Evolutionary conservation across 2,797 vertebrate species (phyloP).

Genomic region (Acipenser oxyrinchus): DNA sequence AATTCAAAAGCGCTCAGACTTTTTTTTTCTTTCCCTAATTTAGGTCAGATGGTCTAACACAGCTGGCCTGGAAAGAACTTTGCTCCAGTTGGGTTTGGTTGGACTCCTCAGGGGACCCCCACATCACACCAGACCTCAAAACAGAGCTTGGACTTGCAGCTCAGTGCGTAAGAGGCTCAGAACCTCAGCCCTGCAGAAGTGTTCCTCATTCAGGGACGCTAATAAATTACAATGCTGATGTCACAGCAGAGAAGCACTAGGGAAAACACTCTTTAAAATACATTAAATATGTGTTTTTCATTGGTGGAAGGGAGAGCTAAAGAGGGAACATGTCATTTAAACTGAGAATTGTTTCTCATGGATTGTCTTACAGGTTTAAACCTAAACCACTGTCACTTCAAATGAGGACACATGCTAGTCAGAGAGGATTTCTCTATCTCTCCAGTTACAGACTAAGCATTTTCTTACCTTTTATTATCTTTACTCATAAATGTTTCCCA

Average conservation of each 20-base stretch:
- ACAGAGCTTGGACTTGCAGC: conserved; percentile 11
- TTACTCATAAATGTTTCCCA: too few species aligned
- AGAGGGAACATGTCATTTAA: conserved; percentile 17
- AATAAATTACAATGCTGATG: conserved; percentile 43
- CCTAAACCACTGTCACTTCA: conserved; percentile 36
- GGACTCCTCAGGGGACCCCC: conserved; percentile 16
- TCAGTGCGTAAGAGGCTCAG: conserved; percentile 10
- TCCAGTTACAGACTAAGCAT: too few species aligned
- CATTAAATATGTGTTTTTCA: conserved; percentile 38
- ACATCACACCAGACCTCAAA: conserved; percentile 15
- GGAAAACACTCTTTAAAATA: conserved; percentile 38
- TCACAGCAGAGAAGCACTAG: conserved; percentile 28
- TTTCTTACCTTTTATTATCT: too few species aligned
- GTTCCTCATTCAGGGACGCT: conserved; percentile 29
- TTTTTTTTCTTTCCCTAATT: too few species aligned
- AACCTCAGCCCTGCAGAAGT: conserved; percentile 17
- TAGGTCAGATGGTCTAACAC: too few species aligned
- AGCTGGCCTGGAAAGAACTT: conserved; percentile 28
- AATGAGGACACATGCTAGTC: conserved; percentile 18
- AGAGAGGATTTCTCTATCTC: conserved; percentile 10
- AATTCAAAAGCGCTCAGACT: too few species aligned
- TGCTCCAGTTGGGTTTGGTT: conserved; percentile 29
- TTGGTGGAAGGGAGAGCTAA: conserved; percentile 42
- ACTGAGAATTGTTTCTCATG: conserved; percentile 45
- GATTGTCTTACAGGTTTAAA: conserved; percentile 33